Evolutionary conservation across 2,113 vertebrate species (phyloP), one percentile per base, ranked within the genome.

Genomic region (Mesoclemmys tuberculata): DNA sequence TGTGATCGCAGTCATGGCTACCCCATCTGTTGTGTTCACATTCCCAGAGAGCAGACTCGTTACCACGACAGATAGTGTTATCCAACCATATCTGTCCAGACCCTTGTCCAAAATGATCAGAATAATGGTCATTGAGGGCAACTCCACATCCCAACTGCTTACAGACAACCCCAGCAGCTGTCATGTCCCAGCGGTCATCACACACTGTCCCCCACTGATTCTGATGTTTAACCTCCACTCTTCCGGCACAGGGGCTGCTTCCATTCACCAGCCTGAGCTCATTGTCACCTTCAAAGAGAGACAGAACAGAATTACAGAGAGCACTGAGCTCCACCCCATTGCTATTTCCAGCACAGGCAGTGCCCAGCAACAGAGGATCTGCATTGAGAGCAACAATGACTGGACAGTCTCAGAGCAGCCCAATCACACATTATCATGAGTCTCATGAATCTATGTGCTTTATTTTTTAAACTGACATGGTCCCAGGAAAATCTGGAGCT

Each of bases 141-240:
- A 3, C 18, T 29, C 96, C 94, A 22, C 95, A 96, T 44, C 87
- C 81, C 64, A 96, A 55, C 80, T 94, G 91, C 10, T 38, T 29
- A 54, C 95, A 97, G 9, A 92, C 88, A 2, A 61, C 58, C 22
- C 55, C 41, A 29, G 83, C 82, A 38, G 79, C 75, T 11, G 11
- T 21, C 29, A 41, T 84, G 55, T 80, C 48, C 89, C 89, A 91
- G 18, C 12, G 3, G n/a, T 91, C 83, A 80, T 91, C n/a, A 91
- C 96, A 16, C 51, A 95, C 88, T 29, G 95, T 98, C 26, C 97
- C 97, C 97, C 97, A 98, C 71, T 75, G 24, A 71, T 90, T 96
- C 46, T 90, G 89, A 31, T 96, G 96, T 56, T 94, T 94, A 44
- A 97, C 3, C 44, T 97, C 97, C 79, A 97, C 46, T 89, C 97